These are phyloP conservation scores for Calyptomena viridis DNA, from an alignment of 2,113 vertebrate genomes.

Conservation along the genomic window DNA sequence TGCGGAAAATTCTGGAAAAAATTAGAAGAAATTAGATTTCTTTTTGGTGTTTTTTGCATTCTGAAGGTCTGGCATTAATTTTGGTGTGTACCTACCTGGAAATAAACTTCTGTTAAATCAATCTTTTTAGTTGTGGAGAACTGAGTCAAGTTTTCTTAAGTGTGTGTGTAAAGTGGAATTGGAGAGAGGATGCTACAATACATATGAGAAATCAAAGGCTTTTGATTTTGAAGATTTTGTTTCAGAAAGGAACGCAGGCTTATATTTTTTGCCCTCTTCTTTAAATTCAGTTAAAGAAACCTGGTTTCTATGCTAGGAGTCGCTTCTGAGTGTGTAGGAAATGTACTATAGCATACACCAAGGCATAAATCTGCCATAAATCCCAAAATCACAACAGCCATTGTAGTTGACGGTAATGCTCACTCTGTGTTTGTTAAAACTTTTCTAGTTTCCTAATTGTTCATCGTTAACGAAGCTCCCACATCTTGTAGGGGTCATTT, in stretches of 20 bases:
- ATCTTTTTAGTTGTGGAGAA: not conserved
- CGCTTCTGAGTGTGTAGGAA: not conserved
- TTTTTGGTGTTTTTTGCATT: not conserved
- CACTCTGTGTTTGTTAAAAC: not conserved
- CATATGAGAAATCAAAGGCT: not conserved
- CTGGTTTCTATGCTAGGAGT: not conserved
- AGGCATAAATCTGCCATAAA: not conserved
- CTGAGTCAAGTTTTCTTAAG: not conserved
- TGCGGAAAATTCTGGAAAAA: not conserved
- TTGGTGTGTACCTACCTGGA: not conserved
- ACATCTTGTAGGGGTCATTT: conserved; percentile 14
- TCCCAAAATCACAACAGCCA: not conserved
- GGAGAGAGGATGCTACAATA: not conserved
- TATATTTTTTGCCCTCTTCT: not conserved
- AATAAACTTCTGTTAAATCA: not conserved
- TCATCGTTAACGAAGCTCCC: not conserved
- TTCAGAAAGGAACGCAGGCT: not conserved
- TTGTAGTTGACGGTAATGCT: not conserved
- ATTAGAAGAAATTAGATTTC: not conserved
- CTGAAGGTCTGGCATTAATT: not conserved
- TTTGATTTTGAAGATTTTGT: not conserved
- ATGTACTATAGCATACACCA: not conserved
- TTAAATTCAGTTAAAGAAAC: not conserved
- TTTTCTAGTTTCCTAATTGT: not conserved
- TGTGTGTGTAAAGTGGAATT: not conserved